Evolutionary conservation across 2,888 invertebrate genomes (phyloP).

Genomic region (Pimpla rufipes): DNA sequence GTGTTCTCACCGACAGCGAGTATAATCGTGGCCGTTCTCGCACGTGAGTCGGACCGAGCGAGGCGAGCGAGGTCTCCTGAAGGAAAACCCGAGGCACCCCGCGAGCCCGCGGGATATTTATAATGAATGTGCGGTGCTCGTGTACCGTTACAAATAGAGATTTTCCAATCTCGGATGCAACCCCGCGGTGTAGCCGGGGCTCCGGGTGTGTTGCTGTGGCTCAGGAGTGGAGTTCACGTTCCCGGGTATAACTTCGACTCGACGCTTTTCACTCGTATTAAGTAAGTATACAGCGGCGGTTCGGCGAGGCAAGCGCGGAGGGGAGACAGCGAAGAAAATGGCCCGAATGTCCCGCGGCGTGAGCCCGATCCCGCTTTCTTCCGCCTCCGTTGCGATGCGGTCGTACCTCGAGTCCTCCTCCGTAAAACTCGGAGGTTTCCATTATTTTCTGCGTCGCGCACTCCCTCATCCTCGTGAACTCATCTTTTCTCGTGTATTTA

Average conservation of each 20-base stretch:
- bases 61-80: background rate
- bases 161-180: constrained; percentile 35
- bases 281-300: background rate
- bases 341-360: constrained; percentile 39
- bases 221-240: background rate
- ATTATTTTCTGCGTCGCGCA: constrained; percentile 7
- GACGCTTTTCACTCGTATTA: constrained; percentile 18
- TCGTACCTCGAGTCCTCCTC: background rate
- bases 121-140: constrained; percentile 34
- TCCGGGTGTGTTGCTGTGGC: constrained; percentile 14
- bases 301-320: background rate
- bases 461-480: background rate
- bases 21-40: constrained; percentile 12
- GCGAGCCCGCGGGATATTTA: constrained; percentile 37
- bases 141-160: constrained; percentile 28
- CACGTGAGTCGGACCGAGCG: constrained; percentile 4
- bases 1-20: constrained; percentile 10
- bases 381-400: background rate
- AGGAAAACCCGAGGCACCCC: constrained; percentile 16
- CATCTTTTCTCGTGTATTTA: background rate
- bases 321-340: constrained; percentile 25
- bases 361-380: constrained; percentile 26
- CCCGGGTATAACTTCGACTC: constrained; percentile 13
- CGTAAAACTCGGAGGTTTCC: constrained; percentile 11
- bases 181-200: constrained; percentile 22